Conservation (phyloP, 2,797 vertebrate genomes). For the Pelodytes ibericus region DNA sequence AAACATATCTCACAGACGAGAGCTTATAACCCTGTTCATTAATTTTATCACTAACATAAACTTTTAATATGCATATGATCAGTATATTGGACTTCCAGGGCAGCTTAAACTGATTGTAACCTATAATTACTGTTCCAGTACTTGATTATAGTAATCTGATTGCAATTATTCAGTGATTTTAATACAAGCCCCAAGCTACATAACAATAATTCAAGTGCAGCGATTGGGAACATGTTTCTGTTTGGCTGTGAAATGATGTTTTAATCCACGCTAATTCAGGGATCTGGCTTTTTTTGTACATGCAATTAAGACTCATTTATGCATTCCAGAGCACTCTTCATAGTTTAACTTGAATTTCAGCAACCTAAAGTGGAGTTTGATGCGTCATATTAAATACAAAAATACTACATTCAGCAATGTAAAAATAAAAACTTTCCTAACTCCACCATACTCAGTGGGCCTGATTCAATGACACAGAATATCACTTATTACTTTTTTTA, state of each 20-base stretch:
- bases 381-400: too few relatives aligned
- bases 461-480: too few relatives aligned
- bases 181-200: conserved; percentile 98
- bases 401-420: conserved; percentile 3
- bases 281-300: conserved; percentile 81
- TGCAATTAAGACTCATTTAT: conserved; percentile 88
- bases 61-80: conserved; percentile 95
- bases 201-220: conserved; percentile 99
- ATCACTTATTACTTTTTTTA: too few relatives aligned
- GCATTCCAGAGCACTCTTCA: conserved; percentile 80
- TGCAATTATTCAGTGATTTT: conserved; percentile 99
- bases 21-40: conserved; percentile 95
- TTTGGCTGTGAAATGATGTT: conserved; percentile 92
- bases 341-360: conserved; percentile 85
- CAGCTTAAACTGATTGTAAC: conserved; percentile 96
- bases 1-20: conserved; percentile 78
- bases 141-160: conserved; percentile 99
- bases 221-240: conserved; percentile 95
- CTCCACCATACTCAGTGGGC: too few relatives aligned
- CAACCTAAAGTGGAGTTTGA: conserved; percentile 72
- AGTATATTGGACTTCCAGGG: conserved; percentile 91
- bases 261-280: conserved; percentile 85
- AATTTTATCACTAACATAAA: conserved; percentile 99
- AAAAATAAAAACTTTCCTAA: background rate
- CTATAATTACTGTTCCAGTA: conserved; percentile 99